These are phyloP conservation scores for Neuroterus valhalla DNA, from an alignment of 1,140 invertebrate genomes.

Conservation along the genomic window DNA sequence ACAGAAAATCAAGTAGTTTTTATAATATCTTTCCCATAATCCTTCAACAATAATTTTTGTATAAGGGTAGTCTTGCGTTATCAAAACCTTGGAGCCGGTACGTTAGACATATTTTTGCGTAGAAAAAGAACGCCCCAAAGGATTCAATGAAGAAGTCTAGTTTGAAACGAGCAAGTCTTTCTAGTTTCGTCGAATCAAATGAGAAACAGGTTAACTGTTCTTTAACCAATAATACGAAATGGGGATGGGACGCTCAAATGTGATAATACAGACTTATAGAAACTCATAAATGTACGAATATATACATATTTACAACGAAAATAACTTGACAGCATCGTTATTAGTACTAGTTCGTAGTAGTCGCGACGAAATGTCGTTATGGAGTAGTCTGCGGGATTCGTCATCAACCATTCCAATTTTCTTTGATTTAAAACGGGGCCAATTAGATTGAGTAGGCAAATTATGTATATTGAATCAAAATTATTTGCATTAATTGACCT, in stretches of 20 bases:
- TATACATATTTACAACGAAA: conserved; percentile 76
- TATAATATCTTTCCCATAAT: neutral
- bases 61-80: conserved; percentile 54
- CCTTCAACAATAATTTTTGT: conserved; percentile 43
- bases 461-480: too few species aligned
- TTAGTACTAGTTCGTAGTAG: conserved; percentile 37
- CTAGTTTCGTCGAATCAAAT: conserved; percentile 6
- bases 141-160: neutral
- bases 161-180: conserved; percentile 10
- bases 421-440: neutral
- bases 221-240: neutral
- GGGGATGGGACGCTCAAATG: conserved; percentile 8
- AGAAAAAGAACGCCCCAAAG: neutral
- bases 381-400: conserved; percentile 45
- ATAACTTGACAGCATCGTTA: conserved; percentile 60
- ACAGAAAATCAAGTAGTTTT: neutral
- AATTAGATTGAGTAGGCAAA: neutral
- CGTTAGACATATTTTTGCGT: conserved; percentile 39
- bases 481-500: too few species aligned
- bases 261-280: conserved; percentile 68
- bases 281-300: conserved; percentile 75
- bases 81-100: conserved; percentile 64
- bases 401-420: conserved; percentile 26
- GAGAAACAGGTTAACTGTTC: conserved; percentile 2
- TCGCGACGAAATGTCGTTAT: conserved; percentile 48